A percentile compares a stretch with the other conserved stretches of the same genome.
phyloP scores from a whole-genome alignment of 2,113 vertebrate species.

The Pogona vitticeps region DNA sequence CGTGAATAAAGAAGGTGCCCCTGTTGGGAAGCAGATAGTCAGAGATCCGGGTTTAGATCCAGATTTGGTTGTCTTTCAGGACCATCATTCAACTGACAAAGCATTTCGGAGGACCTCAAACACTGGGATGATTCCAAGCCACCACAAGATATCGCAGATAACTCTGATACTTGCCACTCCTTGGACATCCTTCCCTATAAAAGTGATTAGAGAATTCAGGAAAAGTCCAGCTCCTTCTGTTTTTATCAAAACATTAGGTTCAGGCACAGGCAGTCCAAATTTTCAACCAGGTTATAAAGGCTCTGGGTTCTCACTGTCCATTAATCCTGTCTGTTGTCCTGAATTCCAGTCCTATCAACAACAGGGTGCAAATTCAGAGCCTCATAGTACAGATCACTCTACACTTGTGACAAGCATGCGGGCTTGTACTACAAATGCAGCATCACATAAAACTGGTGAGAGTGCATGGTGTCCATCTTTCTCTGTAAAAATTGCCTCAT shows the following conservation, averaged over 20 bases:
- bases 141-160: conserved; percentile 72
- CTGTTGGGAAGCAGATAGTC: conserved; percentile 27
- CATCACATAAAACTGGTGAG: conserved; percentile 10
- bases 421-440: neutral
- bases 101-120: conserved; percentile 49
- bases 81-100: conserved; percentile 48
- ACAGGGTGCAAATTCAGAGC: conserved; percentile 32
- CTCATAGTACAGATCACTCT: conserved; percentile 39
- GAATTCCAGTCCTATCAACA: conserved; percentile 48
- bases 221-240: conserved; percentile 57
- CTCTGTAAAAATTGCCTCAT: conserved; percentile 65
- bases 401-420: conserved; percentile 46
- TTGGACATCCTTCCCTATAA: conserved; percentile 71
- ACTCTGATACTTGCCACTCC: conserved; percentile 71
- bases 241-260: conserved; percentile 51
- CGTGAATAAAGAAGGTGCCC: conserved; percentile 54
- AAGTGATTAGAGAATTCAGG: conserved; percentile 69
- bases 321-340: conserved; percentile 65
- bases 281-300: conserved; percentile 47
- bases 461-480: conserved; percentile 49
- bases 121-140: conserved; percentile 54
- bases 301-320: conserved; percentile 59
- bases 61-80: conserved; percentile 67
- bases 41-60: conserved; percentile 46
- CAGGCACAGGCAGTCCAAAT: conserved; percentile 19